Conservation (phyloP, 2,113 vertebrate species). For the Cyanoderma ruficeps region DNA sequence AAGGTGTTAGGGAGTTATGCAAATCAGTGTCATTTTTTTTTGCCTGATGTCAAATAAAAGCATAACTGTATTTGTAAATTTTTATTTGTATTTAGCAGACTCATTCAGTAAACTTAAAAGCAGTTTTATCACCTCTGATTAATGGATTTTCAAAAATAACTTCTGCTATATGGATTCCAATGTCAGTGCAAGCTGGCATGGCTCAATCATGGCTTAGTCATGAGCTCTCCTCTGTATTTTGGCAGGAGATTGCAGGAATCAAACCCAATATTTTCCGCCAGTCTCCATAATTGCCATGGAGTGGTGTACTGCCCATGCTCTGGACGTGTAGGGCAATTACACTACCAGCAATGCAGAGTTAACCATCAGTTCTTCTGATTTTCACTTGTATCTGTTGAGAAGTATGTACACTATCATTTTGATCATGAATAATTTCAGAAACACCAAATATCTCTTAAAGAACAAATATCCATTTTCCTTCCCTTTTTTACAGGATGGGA, state of each 20-base stretch:
- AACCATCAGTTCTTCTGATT: neutral
- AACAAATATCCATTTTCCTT: neutral
- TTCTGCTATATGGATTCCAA: neutral
- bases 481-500: neutral
- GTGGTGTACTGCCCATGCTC: neutral
- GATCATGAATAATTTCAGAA: neutral
- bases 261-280: neutral
- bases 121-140: neutral
- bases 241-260: neutral
- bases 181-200: neutral
- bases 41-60: neutral
- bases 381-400: neutral
- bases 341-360: neutral
- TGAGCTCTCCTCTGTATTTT: neutral
- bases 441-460: neutral
- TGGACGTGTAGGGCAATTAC: accelerated
- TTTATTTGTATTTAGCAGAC: neutral
- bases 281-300: neutral
- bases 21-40: neutral
- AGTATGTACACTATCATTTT: neutral
- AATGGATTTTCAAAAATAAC: neutral
- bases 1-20: neutral
- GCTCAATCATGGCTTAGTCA: neutral
- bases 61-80: neutral
- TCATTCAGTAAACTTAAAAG: neutral